These are phyloP conservation scores for Cyphomyrmex costatus DNA, from an alignment of 1,140 invertebrate genomes.

Conservation along the genomic window DNA sequence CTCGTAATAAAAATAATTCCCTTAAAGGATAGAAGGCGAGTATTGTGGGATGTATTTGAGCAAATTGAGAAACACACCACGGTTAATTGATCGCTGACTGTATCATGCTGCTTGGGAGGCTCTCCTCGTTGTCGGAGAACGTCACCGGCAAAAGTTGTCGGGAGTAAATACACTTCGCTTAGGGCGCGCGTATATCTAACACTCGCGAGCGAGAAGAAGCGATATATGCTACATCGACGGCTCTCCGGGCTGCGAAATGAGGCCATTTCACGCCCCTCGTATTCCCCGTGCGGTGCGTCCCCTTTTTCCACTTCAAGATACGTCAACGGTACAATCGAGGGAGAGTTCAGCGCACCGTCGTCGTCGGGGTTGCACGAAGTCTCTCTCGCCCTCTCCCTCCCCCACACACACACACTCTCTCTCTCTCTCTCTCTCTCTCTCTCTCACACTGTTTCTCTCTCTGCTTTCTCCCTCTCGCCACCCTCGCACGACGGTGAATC, in stretches of 20 bases:
- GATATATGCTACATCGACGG: conserved; percentile 60
- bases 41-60: neutral
- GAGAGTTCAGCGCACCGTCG: conserved; percentile 74
- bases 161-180: conserved; percentile 34
- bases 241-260: conserved; percentile 75
- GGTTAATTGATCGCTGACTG: conserved; percentile 48
- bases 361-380: conserved; percentile 67
- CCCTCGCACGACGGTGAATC: conserved; percentile 61
- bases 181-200: conserved; percentile 53
- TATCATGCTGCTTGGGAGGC: neutral
- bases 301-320: conserved; percentile 75
- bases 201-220: conserved; percentile 70
- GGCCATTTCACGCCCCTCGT: conserved; percentile 75
- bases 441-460: conserved; percentile 20
- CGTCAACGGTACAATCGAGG: conserved; percentile 76
- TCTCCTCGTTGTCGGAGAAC: neutral
- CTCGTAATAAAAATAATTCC: neutral
- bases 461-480: neutral
- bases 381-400: conserved; percentile 30
- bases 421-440: neutral
- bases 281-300: conserved; percentile 73
- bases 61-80: neutral
- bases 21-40: neutral
- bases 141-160: conserved; percentile 35
- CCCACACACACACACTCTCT: neutral